phyloP scores from a whole-genome alignment of 2,888 invertebrate species.

The Poecilobothrus nobilitatus region DNA sequence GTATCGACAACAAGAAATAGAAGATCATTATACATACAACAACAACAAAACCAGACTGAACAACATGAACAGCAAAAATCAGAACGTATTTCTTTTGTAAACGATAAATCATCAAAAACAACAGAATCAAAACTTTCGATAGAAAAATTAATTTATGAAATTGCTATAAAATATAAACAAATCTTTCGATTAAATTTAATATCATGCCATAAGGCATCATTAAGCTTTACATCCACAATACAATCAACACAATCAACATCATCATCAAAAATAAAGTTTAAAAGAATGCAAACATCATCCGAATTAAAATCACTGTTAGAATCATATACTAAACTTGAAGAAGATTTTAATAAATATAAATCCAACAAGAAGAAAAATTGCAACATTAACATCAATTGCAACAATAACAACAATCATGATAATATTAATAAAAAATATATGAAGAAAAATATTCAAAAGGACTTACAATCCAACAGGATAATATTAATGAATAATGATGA shows the following conservation, averaged over 20 bases:
- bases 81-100: slow-evolving; percentile 11
- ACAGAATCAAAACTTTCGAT: slow-evolving; percentile 16
- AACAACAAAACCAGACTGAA: neutral
- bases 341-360: slow-evolving; percentile 19
- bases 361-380: neutral
- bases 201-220: slow-evolving; percentile 29
- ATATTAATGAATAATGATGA: neutral
- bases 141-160: slow-evolving; percentile 32
- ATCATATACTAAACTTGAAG: slow-evolving; percentile 13
- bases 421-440: neutral
- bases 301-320: neutral
- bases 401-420: neutral
- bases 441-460: neutral
- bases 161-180: slow-evolving; percentile 33
- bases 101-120: slow-evolving; percentile 17
- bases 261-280: neutral
- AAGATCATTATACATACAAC: slow-evolving; percentile 10
- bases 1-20: slow-evolving; percentile 22
- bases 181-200: slow-evolving; percentile 38
- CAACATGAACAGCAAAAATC: slow-evolving; percentile 12
- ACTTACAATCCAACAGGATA: neutral
- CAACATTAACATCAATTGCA: neutral
- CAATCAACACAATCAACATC: neutral
- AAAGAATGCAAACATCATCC: slow-evolving; percentile 17
- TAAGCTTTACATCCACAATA: too few relatives aligned